Evolutionary conservation across 2,888 invertebrate genomes (phyloP), one percentile per base, ranked within the genome.

Genomic region (Helobdella robusta): DNA sequence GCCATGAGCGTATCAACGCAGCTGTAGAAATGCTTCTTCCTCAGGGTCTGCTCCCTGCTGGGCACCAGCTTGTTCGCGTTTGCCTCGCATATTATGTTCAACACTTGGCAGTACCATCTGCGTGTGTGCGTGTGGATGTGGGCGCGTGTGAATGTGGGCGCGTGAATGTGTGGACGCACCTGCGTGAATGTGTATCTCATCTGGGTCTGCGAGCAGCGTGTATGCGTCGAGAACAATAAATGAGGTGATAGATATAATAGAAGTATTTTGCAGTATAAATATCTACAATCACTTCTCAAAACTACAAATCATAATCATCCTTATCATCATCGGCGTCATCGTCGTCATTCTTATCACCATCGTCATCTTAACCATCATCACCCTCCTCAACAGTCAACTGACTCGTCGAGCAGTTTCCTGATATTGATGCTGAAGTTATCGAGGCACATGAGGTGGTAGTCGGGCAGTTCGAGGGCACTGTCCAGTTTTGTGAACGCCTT

Each of bases 1-100:
- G 90, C 89, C 93, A 94, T 93, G 48, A 92, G 82, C 34, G 87
- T 86, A 0, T 87, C 87, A 0, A 91, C 85, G 73, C 89, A 88
- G 77, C 90, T 87, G 77, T 88, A 92, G 79, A 91, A 91, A 54
- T 85, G 85, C 72, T 84, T 84, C 18, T 46, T 44, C 50, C 50
- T 48, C 25, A 50, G 15, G 11, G 62, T 48, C 1, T 25, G 46
- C 2, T 62, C 48, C 23, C 50, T 62, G 50, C 50, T 62, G 32
- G 62, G 62, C 5, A 62, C 62, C 48, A 62, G 18, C 46, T 62
- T 62, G 50, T 62, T 46, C 8, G 32, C 50, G 34, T 62, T 62
- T 1, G 46, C 48, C 2, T 28, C 35, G 62, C 62, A 62, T 20
- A 62, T 62, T 5, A 62, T 62, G 34, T 50, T 50, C n/a, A 62